A percentile compares a stretch with the other conserved stretches of the same genome.
phyloP scores from a whole-genome alignment of 2,888 invertebrate species.

The Lycia hirtaria region DNA sequence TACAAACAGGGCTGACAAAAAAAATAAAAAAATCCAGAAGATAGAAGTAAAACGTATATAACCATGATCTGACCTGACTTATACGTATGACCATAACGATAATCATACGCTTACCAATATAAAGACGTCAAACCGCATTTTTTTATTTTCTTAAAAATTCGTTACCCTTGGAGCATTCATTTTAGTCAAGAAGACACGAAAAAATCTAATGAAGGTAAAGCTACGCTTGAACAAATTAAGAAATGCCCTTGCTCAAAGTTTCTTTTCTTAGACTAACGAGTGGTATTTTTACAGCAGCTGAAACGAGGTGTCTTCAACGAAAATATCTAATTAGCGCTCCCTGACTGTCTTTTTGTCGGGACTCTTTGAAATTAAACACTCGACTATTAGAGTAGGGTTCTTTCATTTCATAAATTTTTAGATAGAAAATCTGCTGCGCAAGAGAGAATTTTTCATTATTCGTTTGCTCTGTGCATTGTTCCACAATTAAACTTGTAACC shows the following conservation, averaged over 20 bases:
- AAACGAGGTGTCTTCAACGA: constrained; percentile 35
- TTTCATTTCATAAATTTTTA: neutral
- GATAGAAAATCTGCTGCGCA: neutral
- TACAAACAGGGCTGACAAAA: too few relatives aligned
- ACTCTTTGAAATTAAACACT: constrained; percentile 18
- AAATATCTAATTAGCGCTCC: constrained; percentile 49
- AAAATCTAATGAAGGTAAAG: neutral
- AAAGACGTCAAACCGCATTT: too few relatives aligned
- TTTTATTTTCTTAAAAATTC: too few relatives aligned
- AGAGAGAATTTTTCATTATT: constrained; percentile 9
- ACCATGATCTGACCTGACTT: too few relatives aligned
- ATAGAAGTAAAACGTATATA: too few relatives aligned
- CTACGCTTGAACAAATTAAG: neutral
- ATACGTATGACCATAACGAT: too few relatives aligned
- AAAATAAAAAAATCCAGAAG: too few relatives aligned
- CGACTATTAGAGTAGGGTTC: constrained; percentile 8
- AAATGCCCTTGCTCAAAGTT: neutral
- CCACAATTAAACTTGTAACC: too few relatives aligned
- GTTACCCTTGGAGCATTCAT: too few relatives aligned
- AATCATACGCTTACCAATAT: too few relatives aligned
- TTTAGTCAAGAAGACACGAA: neutral
- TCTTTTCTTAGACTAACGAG: constrained; percentile 2
- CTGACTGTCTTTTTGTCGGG: constrained; percentile 23
- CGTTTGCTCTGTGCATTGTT: too few relatives aligned
- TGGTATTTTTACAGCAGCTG: constrained; percentile 15